These are phyloP conservation scores for Vicugna pacos DNA, from an alignment of 2,113 vertebrate species.

Conservation along the genomic window DNA sequence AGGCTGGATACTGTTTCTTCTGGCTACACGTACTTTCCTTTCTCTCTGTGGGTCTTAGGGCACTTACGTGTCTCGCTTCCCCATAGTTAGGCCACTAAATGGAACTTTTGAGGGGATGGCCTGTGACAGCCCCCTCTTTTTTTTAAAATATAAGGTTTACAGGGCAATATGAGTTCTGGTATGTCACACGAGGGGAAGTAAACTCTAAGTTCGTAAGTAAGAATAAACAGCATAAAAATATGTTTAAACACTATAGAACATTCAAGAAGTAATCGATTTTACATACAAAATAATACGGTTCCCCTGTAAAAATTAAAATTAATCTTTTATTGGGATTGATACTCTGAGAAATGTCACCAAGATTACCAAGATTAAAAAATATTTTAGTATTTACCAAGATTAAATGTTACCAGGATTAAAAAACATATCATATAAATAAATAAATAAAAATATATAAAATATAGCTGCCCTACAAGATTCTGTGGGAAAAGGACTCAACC, in stretches of 20 bases:
- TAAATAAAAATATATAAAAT: background rate
- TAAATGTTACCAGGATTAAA: background rate
- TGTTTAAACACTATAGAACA: background rate
- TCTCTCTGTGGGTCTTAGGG: background rate
- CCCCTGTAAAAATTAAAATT: constrained; percentile 43
- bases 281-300: background rate
- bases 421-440: no score
- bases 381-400: background rate
- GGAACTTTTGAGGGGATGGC: background rate
- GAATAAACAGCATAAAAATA: background rate
- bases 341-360: constrained; percentile 11
- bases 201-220: constrained; percentile 15
- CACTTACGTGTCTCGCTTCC: background rate
- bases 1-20: background rate
- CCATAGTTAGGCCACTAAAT: background rate
- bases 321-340: background rate
- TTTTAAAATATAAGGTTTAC: background rate
- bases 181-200: background rate
- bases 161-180: background rate
- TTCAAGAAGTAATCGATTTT: constrained; percentile 10
- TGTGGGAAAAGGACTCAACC: constrained; percentile 1
- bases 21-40: background rate
- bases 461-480: background rate
- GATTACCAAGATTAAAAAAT: background rate
- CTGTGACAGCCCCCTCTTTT: background rate